Percentiles rank a stretch among this genome's conserved stretches.
Conservation (phyloP, 2,113 vertebrate genomes). For the Quiscalus mexicanus region DNA sequence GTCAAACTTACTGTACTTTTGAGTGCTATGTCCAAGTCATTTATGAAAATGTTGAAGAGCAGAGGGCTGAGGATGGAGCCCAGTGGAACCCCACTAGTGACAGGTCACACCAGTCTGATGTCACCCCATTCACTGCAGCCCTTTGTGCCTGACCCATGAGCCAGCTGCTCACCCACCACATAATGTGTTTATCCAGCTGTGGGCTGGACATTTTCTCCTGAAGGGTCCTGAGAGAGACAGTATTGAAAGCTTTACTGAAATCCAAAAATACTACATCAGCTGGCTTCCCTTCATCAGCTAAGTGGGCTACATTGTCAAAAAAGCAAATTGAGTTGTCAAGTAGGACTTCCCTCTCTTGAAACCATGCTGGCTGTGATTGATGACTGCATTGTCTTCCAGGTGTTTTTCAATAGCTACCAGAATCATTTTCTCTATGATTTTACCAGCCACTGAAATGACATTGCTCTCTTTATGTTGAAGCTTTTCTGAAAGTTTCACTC, state of each 20-base stretch:
- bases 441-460: background rate
- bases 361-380: background rate
- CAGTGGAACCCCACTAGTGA: background rate
- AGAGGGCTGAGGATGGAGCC: rapidly evolving
- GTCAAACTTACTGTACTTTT: background rate
- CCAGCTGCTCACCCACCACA: background rate
- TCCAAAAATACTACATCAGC: background rate
- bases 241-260: background rate
- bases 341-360: background rate
- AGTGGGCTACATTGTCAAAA: background rate
- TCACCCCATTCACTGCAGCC: background rate
- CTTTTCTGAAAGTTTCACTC: background rate
- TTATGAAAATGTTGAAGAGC: background rate
- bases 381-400: background rate
- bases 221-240: background rate
- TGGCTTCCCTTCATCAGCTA: background rate
- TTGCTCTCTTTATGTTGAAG: background rate
- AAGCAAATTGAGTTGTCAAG: background rate
- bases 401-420: background rate
- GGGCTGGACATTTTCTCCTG: background rate
- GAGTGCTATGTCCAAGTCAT: rapidly evolving
- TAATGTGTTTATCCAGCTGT: background rate
- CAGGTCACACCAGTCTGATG: background rate
- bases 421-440: background rate
- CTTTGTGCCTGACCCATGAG: background rate